Percentiles rank a stretch among this genome's conserved stretches.
These are phyloP conservation scores for Nephrotoma guestfalica DNA, from an alignment of 2,888 invertebrate species.

Conservation along the genomic window DNA sequence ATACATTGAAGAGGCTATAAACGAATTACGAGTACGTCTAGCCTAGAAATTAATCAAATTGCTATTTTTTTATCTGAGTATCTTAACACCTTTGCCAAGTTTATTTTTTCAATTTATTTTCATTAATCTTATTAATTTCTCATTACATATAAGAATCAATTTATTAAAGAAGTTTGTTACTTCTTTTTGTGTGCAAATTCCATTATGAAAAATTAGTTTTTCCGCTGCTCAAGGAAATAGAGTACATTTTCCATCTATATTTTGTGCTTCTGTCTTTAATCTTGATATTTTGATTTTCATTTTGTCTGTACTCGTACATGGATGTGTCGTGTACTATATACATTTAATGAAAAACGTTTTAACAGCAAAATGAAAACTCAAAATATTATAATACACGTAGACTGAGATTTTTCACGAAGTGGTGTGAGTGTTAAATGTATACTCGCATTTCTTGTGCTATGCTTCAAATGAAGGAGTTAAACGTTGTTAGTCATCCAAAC, in stretches of 20 bases:
- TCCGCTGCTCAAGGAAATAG: background rate
- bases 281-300: background rate
- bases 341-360: background rate
- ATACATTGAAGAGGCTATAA: no score
- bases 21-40: background rate
- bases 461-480: background rate
- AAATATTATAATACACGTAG: background rate
- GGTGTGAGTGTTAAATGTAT: background rate
- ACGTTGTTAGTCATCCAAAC: background rate
- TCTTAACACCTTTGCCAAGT: background rate
- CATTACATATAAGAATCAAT: background rate
- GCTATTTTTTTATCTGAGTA: background rate
- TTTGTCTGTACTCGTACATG: background rate
- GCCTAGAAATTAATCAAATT: background rate
- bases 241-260: background rate
- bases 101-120: background rate
- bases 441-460: background rate
- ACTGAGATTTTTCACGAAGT: background rate
- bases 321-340: background rate
- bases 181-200: background rate
- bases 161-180: background rate
- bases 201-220: background rate
- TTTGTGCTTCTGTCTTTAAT: background rate
- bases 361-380: background rate
- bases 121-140: background rate